These are phyloP conservation scores for Allolobophora icterica DNA, from an alignment of 2,888 invertebrate genomes.

Conservation along the genomic window DNA sequence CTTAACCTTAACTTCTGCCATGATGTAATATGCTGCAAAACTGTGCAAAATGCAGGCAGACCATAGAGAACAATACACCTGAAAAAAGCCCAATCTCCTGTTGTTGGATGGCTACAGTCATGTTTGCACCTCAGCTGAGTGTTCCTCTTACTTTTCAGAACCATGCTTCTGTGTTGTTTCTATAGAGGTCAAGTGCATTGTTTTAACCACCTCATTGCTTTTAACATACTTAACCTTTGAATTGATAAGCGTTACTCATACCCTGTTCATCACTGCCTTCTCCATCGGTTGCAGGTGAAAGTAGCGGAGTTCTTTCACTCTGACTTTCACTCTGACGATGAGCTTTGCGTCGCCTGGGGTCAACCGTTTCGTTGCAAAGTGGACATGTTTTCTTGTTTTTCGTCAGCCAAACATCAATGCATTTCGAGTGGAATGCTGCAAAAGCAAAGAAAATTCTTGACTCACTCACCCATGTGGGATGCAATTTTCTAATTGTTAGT, in stretches of 20 bases:
- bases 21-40: too few relatives aligned
- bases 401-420: conserved; percentile 98
- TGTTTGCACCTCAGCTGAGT: background rate
- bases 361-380: conserved; percentile 94
- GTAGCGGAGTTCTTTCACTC: conserved; percentile 29
- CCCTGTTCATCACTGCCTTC: background rate
- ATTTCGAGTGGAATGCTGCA: conserved; percentile 91
- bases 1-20: too few relatives aligned
- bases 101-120: too few relatives aligned
- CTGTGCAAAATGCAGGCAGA: too few relatives aligned
- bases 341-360: conserved; percentile 68
- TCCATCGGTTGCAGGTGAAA: background rate
- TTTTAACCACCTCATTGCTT: background rate
- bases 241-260: background rate
- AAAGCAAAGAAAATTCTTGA: background rate
- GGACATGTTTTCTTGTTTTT: conserved; percentile 94
- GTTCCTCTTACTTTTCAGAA: background rate
- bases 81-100: too few relatives aligned
- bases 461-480: background rate
- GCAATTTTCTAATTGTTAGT: background rate
- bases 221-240: background rate
- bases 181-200: background rate
- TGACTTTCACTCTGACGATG: conserved; percentile 62
- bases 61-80: too few relatives aligned
- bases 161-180: background rate